phyloP scores from a whole-genome alignment of 2,888 invertebrate genomes.

The Tinea pellionella region DNA sequence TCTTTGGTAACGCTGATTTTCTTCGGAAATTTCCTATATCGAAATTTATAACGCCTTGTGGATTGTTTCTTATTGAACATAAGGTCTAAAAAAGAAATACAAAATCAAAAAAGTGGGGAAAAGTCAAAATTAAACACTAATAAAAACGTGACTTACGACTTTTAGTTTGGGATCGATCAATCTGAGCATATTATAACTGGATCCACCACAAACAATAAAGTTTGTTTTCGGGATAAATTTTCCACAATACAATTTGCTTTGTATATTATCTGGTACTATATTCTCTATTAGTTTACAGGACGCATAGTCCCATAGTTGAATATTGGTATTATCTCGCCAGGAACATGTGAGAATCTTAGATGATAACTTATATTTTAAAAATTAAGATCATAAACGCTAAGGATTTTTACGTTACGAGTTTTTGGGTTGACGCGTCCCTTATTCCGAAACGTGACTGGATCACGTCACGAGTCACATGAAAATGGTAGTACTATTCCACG shows the following conservation, averaged over 20 bases:
- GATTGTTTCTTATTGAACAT: conserved; percentile 63
- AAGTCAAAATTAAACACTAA: neutral
- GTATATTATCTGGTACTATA: conserved; percentile 63
- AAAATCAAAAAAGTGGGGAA: neutral
- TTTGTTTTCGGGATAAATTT: conserved; percentile 67
- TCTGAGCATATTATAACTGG: conserved; percentile 69
- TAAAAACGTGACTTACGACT: conserved; percentile 50
- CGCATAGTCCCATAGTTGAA: conserved; percentile 76
- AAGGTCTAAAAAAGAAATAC: conserved; percentile 49
- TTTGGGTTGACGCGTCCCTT: too few species aligned
- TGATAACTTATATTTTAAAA: too few species aligned
- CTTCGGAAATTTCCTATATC: conserved; percentile 65
- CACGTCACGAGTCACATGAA: too few species aligned
- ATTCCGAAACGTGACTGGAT: too few species aligned
- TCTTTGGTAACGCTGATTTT: conserved; percentile 36
- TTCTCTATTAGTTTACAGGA: conserved; percentile 72
- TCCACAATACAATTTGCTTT: conserved; percentile 72
- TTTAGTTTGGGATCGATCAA: conserved; percentile 71
- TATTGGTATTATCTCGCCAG: conserved; percentile 71
- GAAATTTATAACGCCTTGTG: conserved; percentile 66
- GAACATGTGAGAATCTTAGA: conserved; percentile 72
- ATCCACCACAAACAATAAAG: conserved; percentile 71
- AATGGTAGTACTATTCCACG: too few species aligned
- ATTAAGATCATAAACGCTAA: too few species aligned
- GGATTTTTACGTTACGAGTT: too few species aligned